These are phyloP conservation scores for Chelon auratus DNA, from an alignment of 2,797 vertebrate species.

Conservation along the genomic window DNA sequence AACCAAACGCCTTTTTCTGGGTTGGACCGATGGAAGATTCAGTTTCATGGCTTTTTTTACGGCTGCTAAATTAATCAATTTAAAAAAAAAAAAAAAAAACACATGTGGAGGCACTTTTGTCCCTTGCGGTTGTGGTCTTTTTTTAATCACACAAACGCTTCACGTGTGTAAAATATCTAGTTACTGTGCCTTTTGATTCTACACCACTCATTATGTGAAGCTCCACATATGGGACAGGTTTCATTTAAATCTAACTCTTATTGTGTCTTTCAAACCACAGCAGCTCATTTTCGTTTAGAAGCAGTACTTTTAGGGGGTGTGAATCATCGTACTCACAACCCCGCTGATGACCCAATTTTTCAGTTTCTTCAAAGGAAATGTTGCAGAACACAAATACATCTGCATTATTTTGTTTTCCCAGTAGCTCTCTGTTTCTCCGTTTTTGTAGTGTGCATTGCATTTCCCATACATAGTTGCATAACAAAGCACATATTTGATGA, in stretches of 20 bases:
- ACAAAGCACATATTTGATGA: neutral
- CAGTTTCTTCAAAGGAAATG: no score
- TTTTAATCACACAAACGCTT: neutral
- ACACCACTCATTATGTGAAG: neutral
- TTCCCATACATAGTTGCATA: neutral
- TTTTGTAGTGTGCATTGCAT: neutral
- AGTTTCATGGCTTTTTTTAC: slow-evolving; percentile 48
- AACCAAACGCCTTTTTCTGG: slow-evolving; percentile 29
- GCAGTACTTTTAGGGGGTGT: neutral
- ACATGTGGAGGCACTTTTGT: slow-evolving; percentile 29
- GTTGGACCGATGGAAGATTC: slow-evolving; percentile 27
- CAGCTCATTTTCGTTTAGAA: neutral
- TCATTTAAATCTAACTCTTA: no score
- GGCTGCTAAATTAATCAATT: slow-evolving; percentile 38
- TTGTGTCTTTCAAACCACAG: neutral
- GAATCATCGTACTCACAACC: neutral
- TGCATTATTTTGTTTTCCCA: no score
- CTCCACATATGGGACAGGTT: neutral
- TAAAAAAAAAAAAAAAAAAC: neutral
- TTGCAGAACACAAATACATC: no score
- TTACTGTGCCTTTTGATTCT: slow-evolving; percentile 7
- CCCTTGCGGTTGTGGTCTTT: neutral
- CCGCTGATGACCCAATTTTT: neutral
- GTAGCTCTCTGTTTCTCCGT: no score
- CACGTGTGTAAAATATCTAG: neutral